Base-by-base conservation (phyloP, 2,888 invertebrate genomes). In the Strigamia maritima region DNA sequence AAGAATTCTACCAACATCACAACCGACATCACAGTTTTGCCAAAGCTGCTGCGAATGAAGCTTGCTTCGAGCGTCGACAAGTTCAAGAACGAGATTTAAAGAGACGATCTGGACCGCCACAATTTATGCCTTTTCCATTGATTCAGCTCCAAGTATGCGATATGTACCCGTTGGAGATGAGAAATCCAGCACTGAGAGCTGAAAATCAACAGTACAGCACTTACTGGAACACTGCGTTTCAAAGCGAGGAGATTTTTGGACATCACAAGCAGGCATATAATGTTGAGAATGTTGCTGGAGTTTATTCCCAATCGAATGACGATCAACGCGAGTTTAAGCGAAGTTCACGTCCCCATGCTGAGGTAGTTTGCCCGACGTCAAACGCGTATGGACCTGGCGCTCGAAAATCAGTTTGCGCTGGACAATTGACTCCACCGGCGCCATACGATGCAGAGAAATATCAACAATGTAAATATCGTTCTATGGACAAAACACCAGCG, bases 21-120 rank as follows among this genome's bases (percentile, higher is more conserved):
- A 49, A 26, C 16, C 44, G 28, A n/a, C 77, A 77, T 60, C 77
- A 77, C 28, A 77, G 77, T 77, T 77, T 77, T 22, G 77, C 49
- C 24, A 44, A 35, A 22, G 22, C 24, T 28, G 26, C 24, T 26
- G 60, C 28, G n/a, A 26, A 54, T 10, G 60, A 28, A 3, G 40
- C 24, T 22, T 54, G 77, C 24, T 77, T 54, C 24, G 77, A 77
- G 24, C 44, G 60, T 6, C n/a, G 77, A n/a, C 49, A 54, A 22
- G 28, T 24, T 26, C 49, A 77, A 24, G 77, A 77, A 24, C 10
- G 49, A n/a, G 77, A 77, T 28, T 31, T 77, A n/a, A 77, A 54
- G 38, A 49, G 77, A 28, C 49, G 77, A 12, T 14, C 54, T 49
- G 77, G 40, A n/a, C 26, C 35, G 19, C 44, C 76, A 1, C 40